phyloP scores from a whole-genome alignment of 2,113 vertebrate genomes.

The Dasyprocta punctata region DNA sequence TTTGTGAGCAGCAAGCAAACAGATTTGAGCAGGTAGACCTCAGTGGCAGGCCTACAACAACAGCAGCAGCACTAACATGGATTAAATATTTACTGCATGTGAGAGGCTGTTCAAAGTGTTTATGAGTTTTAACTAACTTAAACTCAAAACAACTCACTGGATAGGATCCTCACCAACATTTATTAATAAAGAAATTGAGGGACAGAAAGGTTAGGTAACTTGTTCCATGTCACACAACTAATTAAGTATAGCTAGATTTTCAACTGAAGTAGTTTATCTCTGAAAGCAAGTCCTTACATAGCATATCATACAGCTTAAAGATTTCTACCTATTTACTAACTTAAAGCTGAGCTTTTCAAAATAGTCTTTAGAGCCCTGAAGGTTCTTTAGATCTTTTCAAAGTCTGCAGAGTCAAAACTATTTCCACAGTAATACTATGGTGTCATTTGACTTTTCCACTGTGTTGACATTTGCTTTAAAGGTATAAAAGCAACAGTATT shows the following conservation, averaged over 20 bases:
- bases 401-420: background rate
- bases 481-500: background rate
- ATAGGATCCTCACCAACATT: background rate
- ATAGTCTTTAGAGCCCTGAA: background rate
- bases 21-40: background rate
- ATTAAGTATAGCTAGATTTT: slow-evolving; percentile 4
- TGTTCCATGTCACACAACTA: background rate
- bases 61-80: background rate
- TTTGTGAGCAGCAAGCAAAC: background rate
- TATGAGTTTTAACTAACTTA: slow-evolving; percentile 21
- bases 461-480: background rate
- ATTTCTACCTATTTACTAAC: slow-evolving; percentile 2
- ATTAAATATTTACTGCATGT: background rate
- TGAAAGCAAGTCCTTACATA: background rate
- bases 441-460: background rate
- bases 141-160: background rate
- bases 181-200: background rate
- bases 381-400: background rate
- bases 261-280: background rate
- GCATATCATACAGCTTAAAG: background rate
- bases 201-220: background rate
- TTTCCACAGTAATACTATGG: background rate
- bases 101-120: background rate
- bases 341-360: slow-evolving; percentile 35
- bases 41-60: background rate